A percentile compares a stretch with the other conserved stretches of the same genome.
Conservation (phyloP, 2,113 vertebrate species). For the Sinosuthora webbiana region DNA sequence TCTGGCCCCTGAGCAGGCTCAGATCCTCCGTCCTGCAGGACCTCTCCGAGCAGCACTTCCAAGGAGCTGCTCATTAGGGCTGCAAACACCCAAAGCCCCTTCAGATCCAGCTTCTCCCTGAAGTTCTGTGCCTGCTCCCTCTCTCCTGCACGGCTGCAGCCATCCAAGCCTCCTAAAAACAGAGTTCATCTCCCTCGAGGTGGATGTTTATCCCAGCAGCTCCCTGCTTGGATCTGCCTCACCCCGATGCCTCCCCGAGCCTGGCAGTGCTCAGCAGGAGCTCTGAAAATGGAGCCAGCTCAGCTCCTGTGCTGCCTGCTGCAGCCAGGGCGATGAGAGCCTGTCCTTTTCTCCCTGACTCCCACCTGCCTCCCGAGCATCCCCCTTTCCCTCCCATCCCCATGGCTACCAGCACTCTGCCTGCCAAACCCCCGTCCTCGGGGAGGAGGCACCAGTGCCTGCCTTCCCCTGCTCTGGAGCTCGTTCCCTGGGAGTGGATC, state of each 20-base stretch:
- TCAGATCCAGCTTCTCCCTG: background rate
- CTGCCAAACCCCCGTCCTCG: background rate
- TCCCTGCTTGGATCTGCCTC: background rate
- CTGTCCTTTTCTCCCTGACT: background rate
- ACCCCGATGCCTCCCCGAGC: background rate
- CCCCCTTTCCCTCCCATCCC: background rate
- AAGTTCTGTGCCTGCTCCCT: background rate
- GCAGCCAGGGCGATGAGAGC: background rate
- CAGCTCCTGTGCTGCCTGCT: background rate
- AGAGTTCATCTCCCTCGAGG: background rate
- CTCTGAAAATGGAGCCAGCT: background rate
- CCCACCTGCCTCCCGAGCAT: background rate
- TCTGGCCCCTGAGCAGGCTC: background rate
- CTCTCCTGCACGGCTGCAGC: background rate
- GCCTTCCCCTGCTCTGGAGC: background rate
- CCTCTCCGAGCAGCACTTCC: background rate
- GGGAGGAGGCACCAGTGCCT: background rate
- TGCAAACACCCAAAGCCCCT: background rate
- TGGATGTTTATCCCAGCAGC: background rate
- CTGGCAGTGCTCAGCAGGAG: fast-evolving
- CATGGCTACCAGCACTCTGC: background rate
- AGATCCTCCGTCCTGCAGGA: background rate
- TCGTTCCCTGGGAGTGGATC: background rate
- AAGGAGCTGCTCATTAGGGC: background rate
- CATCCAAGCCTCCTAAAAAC: background rate